Percentiles rank a stretch among this genome's conserved stretches.
Conservation (phyloP, 2,888 invertebrate species). For the Troides helena region DNA sequence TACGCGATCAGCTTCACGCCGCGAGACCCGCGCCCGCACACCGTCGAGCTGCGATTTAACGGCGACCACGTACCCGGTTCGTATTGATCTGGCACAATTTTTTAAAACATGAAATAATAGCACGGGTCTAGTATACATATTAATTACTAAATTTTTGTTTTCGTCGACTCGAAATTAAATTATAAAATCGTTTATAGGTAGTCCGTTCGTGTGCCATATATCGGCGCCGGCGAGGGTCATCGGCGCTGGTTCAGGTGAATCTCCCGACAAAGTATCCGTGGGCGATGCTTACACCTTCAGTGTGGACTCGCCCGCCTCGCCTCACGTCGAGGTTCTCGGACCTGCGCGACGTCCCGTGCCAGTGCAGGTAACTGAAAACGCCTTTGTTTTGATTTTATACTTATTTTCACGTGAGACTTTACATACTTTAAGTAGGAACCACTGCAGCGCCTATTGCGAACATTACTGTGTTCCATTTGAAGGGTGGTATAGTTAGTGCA, state of each 20-base stretch:
- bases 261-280: conserved; percentile 89
- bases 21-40: conserved; percentile 92
- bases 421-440: too few relatives aligned
- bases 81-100: conserved; percentile 22
- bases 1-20: conserved; percentile 99
- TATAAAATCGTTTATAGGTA: conserved; percentile 72
- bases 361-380: conserved; percentile 71
- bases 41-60: conserved; percentile 97
- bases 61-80: conserved; percentile 95
- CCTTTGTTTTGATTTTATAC: too few relatives aligned
- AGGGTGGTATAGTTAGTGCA: too few relatives aligned
- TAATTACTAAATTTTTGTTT: too few relatives aligned
- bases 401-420: too few relatives aligned
- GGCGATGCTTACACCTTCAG: conserved; percentile 91
- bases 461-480: too few relatives aligned
- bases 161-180: neutral
- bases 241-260: conserved; percentile 90
- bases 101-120: neutral
- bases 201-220: conserved; percentile 89
- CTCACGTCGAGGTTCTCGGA: conserved; percentile 89
- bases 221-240: conserved; percentile 92
- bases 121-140: neutral
- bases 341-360: conserved; percentile 86
- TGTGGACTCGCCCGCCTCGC: conserved; percentile 91
- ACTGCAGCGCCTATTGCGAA: too few relatives aligned